A percentile compares a stretch with the other conserved stretches of the same genome.
Evolutionary conservation across 2,888 invertebrate species (phyloP).

Genomic region (Euzetes globulus): DNA sequence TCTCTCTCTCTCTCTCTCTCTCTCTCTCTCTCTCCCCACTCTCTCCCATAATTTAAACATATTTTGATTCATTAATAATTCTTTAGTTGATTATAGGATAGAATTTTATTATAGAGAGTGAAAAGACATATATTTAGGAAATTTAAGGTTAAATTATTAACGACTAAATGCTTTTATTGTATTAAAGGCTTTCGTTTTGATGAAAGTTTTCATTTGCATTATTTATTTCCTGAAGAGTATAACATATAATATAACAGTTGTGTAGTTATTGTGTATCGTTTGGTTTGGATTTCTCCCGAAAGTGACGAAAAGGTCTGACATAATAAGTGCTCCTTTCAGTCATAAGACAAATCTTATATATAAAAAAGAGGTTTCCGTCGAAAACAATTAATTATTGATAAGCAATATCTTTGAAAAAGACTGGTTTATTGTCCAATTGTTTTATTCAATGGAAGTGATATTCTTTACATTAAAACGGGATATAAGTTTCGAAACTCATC

Average conservation of each 20-base stretch:
- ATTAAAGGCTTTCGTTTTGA: slow-evolving; percentile 17
- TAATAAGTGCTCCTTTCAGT: too few species aligned
- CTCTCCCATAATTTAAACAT: neutral
- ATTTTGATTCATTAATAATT: neutral
- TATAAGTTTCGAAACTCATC: too few species aligned
- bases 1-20: too few species aligned
- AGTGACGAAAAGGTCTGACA: too few species aligned
- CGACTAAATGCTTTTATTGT: slow-evolving; percentile 8
- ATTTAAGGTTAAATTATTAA: slow-evolving; percentile 20
- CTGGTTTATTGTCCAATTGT: too few species aligned
- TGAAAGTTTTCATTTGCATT: slow-evolving; percentile 25
- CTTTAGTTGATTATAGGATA: neutral
- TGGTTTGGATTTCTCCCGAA: neutral
- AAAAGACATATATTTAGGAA: slow-evolving; percentile 1
- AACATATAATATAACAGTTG: neutral
- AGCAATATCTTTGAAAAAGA: too few species aligned
- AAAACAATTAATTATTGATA: too few species aligned
- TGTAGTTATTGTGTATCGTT: neutral
- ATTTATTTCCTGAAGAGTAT: neutral
- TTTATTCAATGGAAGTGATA: too few species aligned
- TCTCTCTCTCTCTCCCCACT: too few species aligned
- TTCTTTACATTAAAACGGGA: neutral
- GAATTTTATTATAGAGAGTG: neutral
- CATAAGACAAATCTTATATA: too few species aligned
- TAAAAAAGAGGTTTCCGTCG: too few species aligned